These are phyloP conservation scores for Rhopalosiphum nymphaeae DNA, from an alignment of 2,888 invertebrate genomes.

Conservation along the genomic window DNA sequence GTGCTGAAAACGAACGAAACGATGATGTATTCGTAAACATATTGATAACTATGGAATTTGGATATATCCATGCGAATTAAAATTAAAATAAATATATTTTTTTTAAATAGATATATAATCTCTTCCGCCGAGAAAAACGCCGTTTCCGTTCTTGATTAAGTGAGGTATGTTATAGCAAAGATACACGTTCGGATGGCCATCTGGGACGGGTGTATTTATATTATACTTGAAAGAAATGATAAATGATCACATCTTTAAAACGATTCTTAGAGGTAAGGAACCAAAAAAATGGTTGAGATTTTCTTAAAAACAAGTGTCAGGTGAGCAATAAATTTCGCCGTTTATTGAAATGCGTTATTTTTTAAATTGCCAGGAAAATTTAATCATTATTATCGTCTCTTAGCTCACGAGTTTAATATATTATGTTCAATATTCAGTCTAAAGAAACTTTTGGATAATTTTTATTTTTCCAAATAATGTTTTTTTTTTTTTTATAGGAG, in stretches of 20 bases:
- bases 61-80: background rate
- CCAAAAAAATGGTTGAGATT: background rate
- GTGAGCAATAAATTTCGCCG: background rate
- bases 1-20: conserved; percentile 74
- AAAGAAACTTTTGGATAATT: background rate
- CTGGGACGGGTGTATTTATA: background rate
- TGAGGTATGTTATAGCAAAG: background rate
- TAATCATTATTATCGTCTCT: background rate
- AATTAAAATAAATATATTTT: background rate
- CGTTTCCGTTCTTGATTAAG: background rate
- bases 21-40: background rate
- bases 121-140: background rate
- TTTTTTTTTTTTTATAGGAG: background rate
- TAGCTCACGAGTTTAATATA: background rate
- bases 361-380: background rate
- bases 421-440: background rate
- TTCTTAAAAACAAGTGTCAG: background rate
- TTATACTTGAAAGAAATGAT: background rate
- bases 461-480: background rate
- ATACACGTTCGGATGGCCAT: background rate
- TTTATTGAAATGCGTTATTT: background rate
- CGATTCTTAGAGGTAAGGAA: background rate
- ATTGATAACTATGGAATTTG: background rate
- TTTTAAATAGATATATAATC: background rate
- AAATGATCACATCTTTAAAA: background rate